Percentiles rank a stretch among this genome's conserved stretches.
Conservation (phyloP, 2,888 invertebrate species). For the Carcina quercana region DNA sequence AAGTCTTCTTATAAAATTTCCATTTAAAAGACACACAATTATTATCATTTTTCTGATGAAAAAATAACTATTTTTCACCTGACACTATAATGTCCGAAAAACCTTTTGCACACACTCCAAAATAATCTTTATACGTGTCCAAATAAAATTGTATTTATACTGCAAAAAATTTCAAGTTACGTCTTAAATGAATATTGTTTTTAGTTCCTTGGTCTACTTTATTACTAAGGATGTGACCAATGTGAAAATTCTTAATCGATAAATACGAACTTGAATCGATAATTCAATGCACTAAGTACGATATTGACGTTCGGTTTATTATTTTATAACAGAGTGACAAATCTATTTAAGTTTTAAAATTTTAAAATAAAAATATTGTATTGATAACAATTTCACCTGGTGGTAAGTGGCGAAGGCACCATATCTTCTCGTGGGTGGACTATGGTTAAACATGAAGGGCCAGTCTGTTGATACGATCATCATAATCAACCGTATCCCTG, state of each 20-base stretch:
- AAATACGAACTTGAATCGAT: slow-evolving; percentile 7
- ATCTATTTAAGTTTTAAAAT: no score
- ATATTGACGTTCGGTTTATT: no score
- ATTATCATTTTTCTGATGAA: slow-evolving; percentile 72
- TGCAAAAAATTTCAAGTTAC: slow-evolving; percentile 23
- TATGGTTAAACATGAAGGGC: no score
- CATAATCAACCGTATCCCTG: no score
- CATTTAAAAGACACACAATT: slow-evolving; percentile 65
- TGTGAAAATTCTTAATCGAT: slow-evolving; percentile 1
- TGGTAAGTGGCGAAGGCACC: no score
- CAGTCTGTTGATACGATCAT: no score
- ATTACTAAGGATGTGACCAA: slow-evolving; percentile 51
- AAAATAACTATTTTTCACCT: slow-evolving; percentile 47
- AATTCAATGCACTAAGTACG: no score
- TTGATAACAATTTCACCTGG: no score
- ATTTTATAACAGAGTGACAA: no score
- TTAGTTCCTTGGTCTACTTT: slow-evolving; percentile 64
- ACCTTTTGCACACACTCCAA: slow-evolving; percentile 10
- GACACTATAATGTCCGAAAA: slow-evolving; percentile 23
- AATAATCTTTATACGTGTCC: background rate
- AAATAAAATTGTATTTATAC: slow-evolving; percentile 19
- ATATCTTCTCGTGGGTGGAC: no score
- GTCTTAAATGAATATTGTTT: slow-evolving; percentile 26
- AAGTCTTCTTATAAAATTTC: slow-evolving; percentile 66
- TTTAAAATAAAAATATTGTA: no score